Evolutionary conservation across 1,140 invertebrate species (phyloP).

Genomic region (Drosophila kepulauana): DNA sequence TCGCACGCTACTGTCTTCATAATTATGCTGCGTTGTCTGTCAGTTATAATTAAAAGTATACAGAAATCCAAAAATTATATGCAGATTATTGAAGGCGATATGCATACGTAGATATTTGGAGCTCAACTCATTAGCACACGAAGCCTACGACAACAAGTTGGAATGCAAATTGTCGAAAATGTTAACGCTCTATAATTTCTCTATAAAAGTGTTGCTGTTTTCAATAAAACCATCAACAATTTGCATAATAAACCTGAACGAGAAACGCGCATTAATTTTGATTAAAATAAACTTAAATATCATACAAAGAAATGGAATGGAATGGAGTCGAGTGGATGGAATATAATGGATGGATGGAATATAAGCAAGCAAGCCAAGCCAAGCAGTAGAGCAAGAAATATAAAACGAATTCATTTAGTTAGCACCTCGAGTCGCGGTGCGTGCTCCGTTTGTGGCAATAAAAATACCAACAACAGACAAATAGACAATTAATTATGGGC

Average conservation of each 20-base stretch:
- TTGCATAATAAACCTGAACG: conserved; percentile 56
- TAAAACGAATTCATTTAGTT: conserved; percentile 56
- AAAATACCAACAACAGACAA: conserved; percentile 55
- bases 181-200: conserved; percentile 41
- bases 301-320: conserved; percentile 10
- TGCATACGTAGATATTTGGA: background rate
- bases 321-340: background rate
- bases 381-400: conserved; percentile 7
- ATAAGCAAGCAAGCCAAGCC: background rate
- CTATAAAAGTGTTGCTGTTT: conserved; percentile 46
- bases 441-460: conserved; percentile 33
- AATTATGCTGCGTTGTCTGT: conserved; percentile 1
- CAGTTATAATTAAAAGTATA: background rate
- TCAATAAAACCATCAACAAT: conserved; percentile 43
- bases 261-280: conserved; percentile 44
- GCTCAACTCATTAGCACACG: conserved; percentile 1
- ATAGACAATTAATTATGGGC: conserved; percentile 60
- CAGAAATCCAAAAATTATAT: conserved; percentile 2
- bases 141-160: conserved; percentile 16
- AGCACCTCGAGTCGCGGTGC: conserved; percentile 30
- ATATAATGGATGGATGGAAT: too few species aligned
- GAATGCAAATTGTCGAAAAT: conserved; percentile 30
- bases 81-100: conserved; percentile 6
- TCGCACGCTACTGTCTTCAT: background rate
- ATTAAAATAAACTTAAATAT: conserved; percentile 31